Percentiles rank a stretch among this genome's conserved stretches.
These are phyloP conservation scores for Tethea ocularis DNA, from an alignment of 2,888 invertebrate species.

Conservation along the genomic window DNA sequence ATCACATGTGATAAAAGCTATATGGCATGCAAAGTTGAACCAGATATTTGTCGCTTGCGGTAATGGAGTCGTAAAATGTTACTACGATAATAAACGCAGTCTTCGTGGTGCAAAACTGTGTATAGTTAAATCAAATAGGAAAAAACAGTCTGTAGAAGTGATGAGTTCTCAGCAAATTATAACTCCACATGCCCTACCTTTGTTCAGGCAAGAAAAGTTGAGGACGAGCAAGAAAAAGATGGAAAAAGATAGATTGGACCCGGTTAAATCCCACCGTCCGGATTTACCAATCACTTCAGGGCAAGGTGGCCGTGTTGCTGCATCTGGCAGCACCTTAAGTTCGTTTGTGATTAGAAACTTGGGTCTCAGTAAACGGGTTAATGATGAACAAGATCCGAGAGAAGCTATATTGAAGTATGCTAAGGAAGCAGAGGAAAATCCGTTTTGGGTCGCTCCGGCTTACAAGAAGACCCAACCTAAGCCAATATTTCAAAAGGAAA, in stretches of 20 bases:
- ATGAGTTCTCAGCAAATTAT: conserved; percentile 96
- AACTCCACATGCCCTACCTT: conserved; percentile 97
- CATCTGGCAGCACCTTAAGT: conserved; percentile 97
- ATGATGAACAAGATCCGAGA: conserved; percentile 96
- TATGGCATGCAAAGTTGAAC: conserved; percentile 99
- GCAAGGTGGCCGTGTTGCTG: conserved; percentile 96
- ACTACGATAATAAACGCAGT: conserved; percentile 94
- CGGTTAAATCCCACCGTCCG: conserved; percentile 91
- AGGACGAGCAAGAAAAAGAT: conserved; percentile 94
- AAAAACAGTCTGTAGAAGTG: conserved; percentile 92
- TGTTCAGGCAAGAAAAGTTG: conserved; percentile 96
- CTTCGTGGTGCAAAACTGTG: conserved; percentile 96
- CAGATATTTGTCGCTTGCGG: conserved; percentile 97
- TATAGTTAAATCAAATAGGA: conserved; percentile 91
- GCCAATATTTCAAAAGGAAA: conserved; percentile 88
- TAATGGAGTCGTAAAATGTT: conserved; percentile 94
- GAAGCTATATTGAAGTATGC: conserved; percentile 97
- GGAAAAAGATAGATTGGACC: conserved; percentile 95
- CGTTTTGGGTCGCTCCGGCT: conserved; percentile 97
- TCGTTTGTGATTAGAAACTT: conserved; percentile 98
- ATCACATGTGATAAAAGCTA: conserved; percentile 92
- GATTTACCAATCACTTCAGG: conserved; percentile 95
- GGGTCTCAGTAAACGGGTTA: conserved; percentile 95
- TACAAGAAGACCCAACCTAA: conserved; percentile 95
- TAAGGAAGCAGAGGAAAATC: conserved; percentile 97